These are phyloP conservation scores for Ascaphus truei DNA, from an alignment of 2,113 vertebrate species.

Conservation along the genomic window DNA sequence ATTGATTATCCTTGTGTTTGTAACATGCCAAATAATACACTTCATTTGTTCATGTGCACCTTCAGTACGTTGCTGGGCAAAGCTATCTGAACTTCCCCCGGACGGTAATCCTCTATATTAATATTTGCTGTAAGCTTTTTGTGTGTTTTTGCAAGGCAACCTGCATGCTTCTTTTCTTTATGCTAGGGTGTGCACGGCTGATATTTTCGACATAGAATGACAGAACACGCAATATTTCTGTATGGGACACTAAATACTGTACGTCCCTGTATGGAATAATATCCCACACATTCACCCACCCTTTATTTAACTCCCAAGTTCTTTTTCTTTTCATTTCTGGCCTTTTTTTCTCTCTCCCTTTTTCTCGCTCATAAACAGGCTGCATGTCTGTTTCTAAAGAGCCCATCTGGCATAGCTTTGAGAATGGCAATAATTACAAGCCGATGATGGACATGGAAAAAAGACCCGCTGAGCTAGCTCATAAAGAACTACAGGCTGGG, in stretches of 20 bases:
- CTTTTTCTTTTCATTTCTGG: background rate
- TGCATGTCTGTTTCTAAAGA: slow-evolving; percentile 71
- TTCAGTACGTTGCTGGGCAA: too few species aligned
- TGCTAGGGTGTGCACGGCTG: too few species aligned
- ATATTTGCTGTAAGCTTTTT: too few species aligned
- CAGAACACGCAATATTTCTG: slow-evolving; percentile 42
- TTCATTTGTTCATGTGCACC: too few species aligned
- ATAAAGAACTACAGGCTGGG: slow-evolving; percentile 73
- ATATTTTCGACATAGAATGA: too few species aligned
- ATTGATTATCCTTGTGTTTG: too few species aligned
- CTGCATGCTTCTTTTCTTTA: too few species aligned
- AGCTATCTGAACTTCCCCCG: too few species aligned
- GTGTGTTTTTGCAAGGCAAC: too few species aligned
- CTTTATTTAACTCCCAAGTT: background rate
- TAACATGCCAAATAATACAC: too few species aligned
- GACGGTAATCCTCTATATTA: too few species aligned
- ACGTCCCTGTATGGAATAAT: slow-evolving; percentile 66
- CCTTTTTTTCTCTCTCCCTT: background rate
- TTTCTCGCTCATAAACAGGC: slow-evolving; percentile 67
- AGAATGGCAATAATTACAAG: slow-evolving; percentile 83
- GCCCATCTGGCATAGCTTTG: slow-evolving; percentile 76
- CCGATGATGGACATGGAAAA: slow-evolving; percentile 75
- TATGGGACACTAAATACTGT: slow-evolving; percentile 66
- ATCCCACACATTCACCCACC: slow-evolving; percentile 51
- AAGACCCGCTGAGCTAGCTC: slow-evolving; percentile 68